Evolutionary conservation across 2,113 vertebrate genomes (phyloP).

Genomic region (Artemisiospiza belli): DNA sequence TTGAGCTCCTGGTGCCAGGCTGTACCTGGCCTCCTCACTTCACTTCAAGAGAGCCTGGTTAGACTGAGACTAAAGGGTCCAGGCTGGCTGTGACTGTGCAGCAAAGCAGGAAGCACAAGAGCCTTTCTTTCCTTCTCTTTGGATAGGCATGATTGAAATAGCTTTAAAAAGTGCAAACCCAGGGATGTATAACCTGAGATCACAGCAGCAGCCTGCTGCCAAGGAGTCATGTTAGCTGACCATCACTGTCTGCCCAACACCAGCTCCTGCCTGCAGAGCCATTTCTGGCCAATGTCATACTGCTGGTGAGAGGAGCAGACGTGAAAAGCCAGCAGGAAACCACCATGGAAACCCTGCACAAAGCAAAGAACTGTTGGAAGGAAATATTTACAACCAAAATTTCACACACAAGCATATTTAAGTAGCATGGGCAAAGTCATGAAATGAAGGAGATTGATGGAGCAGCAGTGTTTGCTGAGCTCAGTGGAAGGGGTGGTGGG

Average conservation of each 20-base stretch:
- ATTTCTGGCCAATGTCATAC: background rate
- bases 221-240: background rate
- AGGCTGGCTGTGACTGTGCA: accelerated
- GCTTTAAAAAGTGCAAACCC: background rate
- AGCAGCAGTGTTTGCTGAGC: background rate
- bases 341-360: background rate
- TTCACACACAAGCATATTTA: background rate
- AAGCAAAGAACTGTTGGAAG: background rate
- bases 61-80: background rate
- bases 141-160: background rate
- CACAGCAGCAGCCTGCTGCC: background rate
- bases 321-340: background rate
- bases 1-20: background rate
- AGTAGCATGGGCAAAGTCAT: background rate
- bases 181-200: background rate
- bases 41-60: background rate
- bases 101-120: background rate
- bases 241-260: background rate
- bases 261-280: background rate
- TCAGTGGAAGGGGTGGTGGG: background rate
- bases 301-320: background rate
- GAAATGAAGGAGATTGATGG: background rate
- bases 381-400: background rate
- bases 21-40: background rate
- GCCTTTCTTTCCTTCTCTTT: background rate